Evolutionary conservation across 2,888 invertebrate species (phyloP), one percentile per base, ranked within the genome.

Genomic region (Crossocerus cetratus): DNA sequence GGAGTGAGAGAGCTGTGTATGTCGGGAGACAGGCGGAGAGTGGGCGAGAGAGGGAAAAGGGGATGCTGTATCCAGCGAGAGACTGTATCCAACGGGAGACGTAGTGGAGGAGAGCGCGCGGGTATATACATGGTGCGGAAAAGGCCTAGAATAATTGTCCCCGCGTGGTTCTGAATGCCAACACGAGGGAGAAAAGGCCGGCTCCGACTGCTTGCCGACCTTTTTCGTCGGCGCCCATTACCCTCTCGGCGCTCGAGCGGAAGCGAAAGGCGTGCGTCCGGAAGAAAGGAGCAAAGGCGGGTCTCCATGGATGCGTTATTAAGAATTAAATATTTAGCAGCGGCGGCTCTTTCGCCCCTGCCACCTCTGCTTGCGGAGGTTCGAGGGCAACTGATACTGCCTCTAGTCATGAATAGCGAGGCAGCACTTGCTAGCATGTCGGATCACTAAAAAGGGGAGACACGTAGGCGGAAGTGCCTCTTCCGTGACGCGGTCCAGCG

Each of bases 291-390:
- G 32, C 5, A 32, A 32, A 32, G 8, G 5, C 32, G 5, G 11
- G 32, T 32, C 32, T 32, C 8, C 32, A 32, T 2, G 32, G 32
- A 32, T 32, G 59, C 74, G 69, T 80, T 80, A 82, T 82, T 82
- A 78, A 82, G 76, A 78, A 81, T 82, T 69, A 81, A 81, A 80
- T 79, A 82, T 82, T 83, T 74, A 81, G 42, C 49, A 44, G 68
- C 20, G 22, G 20, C 49, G 53, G 13, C 54, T 44, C 3, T 42
- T 22, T 42, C 13, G 4, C 2, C 42, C 23, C n/a, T 44, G 49
- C 32, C 32, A 11, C 32, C 8, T 32, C 8, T 32, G 32, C 32
- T 32, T 32, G 23, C 54, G 53, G 66, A 65, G 60, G 63, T 76
- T 68, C 62, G 45, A 62, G 64, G 14, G 49, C 55, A 61, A 53